Base-by-base conservation (phyloP, 2,888 invertebrate genomes). In the Trilocha varians region DNA sequence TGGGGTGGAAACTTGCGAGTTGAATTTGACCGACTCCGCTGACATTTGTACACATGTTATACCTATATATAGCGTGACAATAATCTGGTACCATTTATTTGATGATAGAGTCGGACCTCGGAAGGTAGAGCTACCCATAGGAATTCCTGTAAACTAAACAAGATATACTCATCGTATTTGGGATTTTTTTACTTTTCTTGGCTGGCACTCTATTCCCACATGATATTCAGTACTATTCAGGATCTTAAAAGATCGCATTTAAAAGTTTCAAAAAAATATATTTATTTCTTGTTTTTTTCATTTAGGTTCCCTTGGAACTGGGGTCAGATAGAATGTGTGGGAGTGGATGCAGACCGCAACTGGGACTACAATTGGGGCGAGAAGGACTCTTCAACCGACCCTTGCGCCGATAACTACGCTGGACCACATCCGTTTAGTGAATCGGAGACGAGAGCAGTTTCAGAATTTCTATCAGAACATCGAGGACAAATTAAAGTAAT, bases 331-430 rank as follows among this genome's bases (percentile, higher is more conserved):
- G 87, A 85, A 38, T 94, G 94, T 66, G 87, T 88, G 34, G 94
- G 94, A 0, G 93, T 92, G 1, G 93, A 94, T 62, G 87, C 91
- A 1, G 93, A 94, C 65, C 87, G 93, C 51, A 95, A 95, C 70
- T 94, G 92, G 88, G 90, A 90, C 43, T 90, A 89, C 62, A 89
- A 91, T 48, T 94, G 92, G 92, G 88, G 89, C 37, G 88, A 88
- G 53, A 83, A 87, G 48, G 93, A 92, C 32, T 89, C 92, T 1
- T 92, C 92, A 15, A 71, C 62, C 2, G 90, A 91, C 61, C 90
- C 91, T 1, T 94, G 94, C 60, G 89, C 90, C 14, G 93, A 94
- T 40, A 90, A 90, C 49, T 95, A 90, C 65, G 89, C 91, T 0
- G 95, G 95, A 0, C 87, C 90, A 0, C 69, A 82, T 14, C 88